Percentiles rank a stretch among this genome's conserved stretches.
phyloP scores from a whole-genome alignment of 1,140 invertebrate genomes.

The Chrysomallon squamiferum region DNA sequence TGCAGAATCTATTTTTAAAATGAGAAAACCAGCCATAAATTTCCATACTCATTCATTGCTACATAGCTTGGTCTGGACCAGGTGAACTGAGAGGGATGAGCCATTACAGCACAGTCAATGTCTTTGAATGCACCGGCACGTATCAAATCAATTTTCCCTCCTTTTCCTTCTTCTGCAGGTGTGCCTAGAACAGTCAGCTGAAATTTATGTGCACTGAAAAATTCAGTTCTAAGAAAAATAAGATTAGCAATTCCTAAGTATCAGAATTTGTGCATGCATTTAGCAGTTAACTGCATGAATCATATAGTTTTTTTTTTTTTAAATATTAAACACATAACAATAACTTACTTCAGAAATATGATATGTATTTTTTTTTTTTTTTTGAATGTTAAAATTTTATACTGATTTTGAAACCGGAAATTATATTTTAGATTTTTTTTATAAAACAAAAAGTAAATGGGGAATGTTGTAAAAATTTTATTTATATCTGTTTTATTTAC shows the following conservation, averaged over 20 bases:
- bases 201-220: not conserved
- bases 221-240: not conserved
- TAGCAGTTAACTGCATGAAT: too few relatives aligned
- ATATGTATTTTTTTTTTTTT: not conserved
- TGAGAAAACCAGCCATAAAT: too few relatives aligned
- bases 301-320: not conserved
- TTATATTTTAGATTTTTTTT: too few relatives aligned
- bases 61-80: constrained; percentile 40
- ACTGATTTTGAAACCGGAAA: too few relatives aligned
- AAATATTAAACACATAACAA: not conserved
- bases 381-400: too few relatives aligned
- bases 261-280: too few relatives aligned
- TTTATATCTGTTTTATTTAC: too few relatives aligned
- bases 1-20: too few relatives aligned
- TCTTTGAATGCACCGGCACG: constrained; percentile 56
- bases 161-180: constrained; percentile 63
- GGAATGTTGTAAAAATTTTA: too few relatives aligned
- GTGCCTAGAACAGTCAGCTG: constrained; percentile 61
- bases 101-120: constrained; percentile 63
- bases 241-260: not conserved
- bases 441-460: too few relatives aligned
- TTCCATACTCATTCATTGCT: constrained; percentile 33
- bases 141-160: constrained; percentile 62
- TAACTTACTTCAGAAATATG: not conserved
- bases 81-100: constrained; percentile 56